These are phyloP conservation scores for Gymnorhina tibicen DNA, from an alignment of 2,113 vertebrate species.

Conservation along the genomic window DNA sequence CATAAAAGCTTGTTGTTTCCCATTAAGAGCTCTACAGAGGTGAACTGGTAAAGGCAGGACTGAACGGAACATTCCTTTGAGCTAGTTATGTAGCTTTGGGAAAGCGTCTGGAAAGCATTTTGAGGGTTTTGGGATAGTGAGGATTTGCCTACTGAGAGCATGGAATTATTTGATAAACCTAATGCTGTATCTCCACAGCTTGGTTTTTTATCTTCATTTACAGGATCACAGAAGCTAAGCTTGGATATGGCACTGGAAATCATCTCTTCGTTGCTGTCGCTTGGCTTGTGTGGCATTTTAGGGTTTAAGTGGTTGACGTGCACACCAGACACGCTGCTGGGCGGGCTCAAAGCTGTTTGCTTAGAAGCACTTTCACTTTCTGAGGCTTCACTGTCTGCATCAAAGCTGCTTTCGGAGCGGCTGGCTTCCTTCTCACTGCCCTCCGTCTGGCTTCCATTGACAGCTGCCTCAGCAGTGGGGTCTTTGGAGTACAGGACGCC, in stretches of 20 bases:
- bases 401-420: constrained; percentile 86
- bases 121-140: constrained; percentile 60
- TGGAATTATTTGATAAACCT: constrained; percentile 24
- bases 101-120: constrained; percentile 91
- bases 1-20: constrained; percentile 98
- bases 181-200: constrained; percentile 3
- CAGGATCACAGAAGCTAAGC: constrained; percentile 71
- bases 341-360: neutral
- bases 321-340: neutral
- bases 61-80: constrained; percentile 98
- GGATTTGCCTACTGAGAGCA: constrained; percentile 56
- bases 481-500: neutral
- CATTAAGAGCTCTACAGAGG: constrained; percentile 94
- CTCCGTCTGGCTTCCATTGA: constrained; percentile 83
- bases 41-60: constrained; percentile 97
- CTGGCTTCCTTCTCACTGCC: constrained; percentile 85
- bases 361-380: constrained; percentile 81
- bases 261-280: constrained; percentile 27
- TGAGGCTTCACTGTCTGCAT: constrained; percentile 94
- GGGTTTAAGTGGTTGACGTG: neutral
- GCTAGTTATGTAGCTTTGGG: constrained; percentile 88
- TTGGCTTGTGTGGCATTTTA: neutral
- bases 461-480: neutral
- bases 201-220: constrained; percentile 55
- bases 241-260: constrained; percentile 80